These are phyloP conservation scores for Archaeoteleia sp. DNA, from an alignment of 2,888 invertebrate genomes.

Conservation along the genomic window DNA sequence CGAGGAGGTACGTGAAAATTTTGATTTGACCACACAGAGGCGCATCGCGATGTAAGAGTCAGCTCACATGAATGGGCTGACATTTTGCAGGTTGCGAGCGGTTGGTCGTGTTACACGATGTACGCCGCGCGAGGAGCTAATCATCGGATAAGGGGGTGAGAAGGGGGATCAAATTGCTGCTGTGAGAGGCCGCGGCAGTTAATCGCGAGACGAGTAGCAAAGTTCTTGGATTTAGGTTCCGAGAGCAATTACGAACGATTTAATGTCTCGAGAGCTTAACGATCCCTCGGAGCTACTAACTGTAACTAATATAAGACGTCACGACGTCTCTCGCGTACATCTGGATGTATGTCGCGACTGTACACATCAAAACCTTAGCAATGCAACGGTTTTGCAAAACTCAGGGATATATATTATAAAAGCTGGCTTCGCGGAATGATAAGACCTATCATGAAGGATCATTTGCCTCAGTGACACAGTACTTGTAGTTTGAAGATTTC, in stretches of 20 bases:
- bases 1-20: too few relatives aligned
- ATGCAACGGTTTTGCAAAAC: too few relatives aligned
- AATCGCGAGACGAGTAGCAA: conserved; percentile 50
- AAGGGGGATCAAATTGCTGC: conserved; percentile 43
- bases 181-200: conserved; percentile 42
- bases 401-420: too few relatives aligned
- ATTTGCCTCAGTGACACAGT: too few relatives aligned
- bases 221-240: conserved; percentile 53
- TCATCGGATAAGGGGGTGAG: conserved; percentile 20
- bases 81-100: conserved; percentile 26
- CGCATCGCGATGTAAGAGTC: too few relatives aligned
- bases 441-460: too few relatives aligned
- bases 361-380: conserved; percentile 29
- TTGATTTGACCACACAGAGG: too few relatives aligned
- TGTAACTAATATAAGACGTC: conserved; percentile 43
- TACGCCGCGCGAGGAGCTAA: conserved; percentile 30
- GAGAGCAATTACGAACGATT: conserved; percentile 52
- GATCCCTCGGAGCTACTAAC: conserved; percentile 43
- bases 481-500: too few relatives aligned
- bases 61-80: conserved; percentile 24
- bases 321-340: conserved; percentile 4
- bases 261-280: conserved; percentile 51
- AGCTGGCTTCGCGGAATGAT: conserved; percentile 18
- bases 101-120: conserved; percentile 22
- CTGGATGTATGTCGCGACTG: conserved; percentile 23